These are phyloP conservation scores for Platygyra sinensis DNA, from an alignment of 64 coral and sea anemone genomes.

Conservation along the genomic window DNA sequence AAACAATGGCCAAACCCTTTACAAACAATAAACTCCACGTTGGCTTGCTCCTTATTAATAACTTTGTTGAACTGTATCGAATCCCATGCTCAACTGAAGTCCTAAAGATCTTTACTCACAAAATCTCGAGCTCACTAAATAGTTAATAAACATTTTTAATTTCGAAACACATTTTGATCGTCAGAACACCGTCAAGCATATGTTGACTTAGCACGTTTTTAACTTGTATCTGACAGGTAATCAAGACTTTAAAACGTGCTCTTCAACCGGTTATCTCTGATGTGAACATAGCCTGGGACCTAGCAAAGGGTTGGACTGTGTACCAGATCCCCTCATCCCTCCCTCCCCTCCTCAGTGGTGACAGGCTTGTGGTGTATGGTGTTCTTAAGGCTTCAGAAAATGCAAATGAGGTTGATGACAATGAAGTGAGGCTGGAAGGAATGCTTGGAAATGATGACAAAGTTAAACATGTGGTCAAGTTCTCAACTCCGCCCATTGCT, in stretches of 20 bases:
- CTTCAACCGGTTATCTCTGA: constrained; percentile 25
- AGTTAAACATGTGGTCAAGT: background rate
- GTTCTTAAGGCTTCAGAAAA: constrained; percentile 8
- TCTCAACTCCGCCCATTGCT: background rate
- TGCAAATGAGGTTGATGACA: background rate
- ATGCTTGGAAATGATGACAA: background rate
- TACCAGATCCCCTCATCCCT: constrained; percentile 19
- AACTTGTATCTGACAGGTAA: constrained; percentile 27
- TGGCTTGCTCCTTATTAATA: too few species aligned
- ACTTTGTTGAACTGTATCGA: too few species aligned
- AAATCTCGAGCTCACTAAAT: too few species aligned
- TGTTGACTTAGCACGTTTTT: background rate
- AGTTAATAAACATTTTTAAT: too few species aligned
- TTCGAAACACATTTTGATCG: too few species aligned
- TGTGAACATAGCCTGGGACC: constrained; percentile 25
- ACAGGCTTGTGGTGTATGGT: constrained; percentile 56
- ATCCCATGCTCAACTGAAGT: too few species aligned
- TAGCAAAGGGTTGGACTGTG: constrained; percentile 38
- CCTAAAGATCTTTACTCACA: too few species aligned
- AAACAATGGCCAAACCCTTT: too few species aligned
- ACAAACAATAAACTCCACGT: too few species aligned
- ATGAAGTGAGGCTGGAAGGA: constrained; percentile 12
- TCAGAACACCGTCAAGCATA: too few species aligned
- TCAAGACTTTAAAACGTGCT: constrained; percentile 47
- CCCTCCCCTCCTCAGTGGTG: constrained; percentile 36